These are phyloP conservation scores for Planiliza haematocheilus DNA, from an alignment of 2,113 vertebrate species.

Conservation along the genomic window DNA sequence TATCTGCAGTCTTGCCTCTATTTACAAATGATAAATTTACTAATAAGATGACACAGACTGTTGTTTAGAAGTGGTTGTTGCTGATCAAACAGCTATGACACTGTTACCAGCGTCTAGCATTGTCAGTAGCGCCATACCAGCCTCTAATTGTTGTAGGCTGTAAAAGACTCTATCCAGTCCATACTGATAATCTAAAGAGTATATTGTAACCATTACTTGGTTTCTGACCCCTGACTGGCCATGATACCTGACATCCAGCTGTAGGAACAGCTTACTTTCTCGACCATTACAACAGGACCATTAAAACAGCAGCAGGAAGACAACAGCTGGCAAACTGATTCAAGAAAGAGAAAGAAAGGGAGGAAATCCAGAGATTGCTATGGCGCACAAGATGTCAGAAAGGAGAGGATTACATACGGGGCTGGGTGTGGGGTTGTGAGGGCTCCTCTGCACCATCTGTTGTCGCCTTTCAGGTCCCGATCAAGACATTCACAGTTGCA, in stretches of 20 bases:
- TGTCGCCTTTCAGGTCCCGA: slow-evolving; percentile 62
- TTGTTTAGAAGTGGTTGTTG: no score
- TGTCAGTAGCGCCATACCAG: slow-evolving; percentile 5
- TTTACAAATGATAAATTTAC: no score
- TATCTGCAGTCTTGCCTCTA: no score
- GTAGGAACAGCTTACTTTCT: background rate
- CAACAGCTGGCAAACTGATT: slow-evolving; percentile 5
- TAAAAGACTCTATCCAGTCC: background rate
- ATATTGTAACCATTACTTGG: slow-evolving; percentile 28
- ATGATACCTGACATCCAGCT: slow-evolving; percentile 3
- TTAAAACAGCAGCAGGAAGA: background rate
- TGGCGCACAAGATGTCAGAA: slow-evolving; percentile 23
- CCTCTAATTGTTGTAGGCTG: background rate
- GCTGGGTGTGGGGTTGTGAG: slow-evolving; percentile 10
- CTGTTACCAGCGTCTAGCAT: no score
- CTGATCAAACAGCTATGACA: no score
- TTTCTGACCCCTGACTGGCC: slow-evolving; percentile 23
- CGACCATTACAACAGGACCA: background rate
- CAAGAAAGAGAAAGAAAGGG: slow-evolving; percentile 7
- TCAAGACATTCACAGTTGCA: slow-evolving; percentile 65
- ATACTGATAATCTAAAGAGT: slow-evolving; percentile 22
- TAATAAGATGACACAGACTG: no score
- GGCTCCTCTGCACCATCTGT: slow-evolving; percentile 73
- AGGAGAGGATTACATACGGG: slow-evolving; percentile 55
- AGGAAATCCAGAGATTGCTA: slow-evolving; percentile 4